Evolutionary conservation across 1,140 invertebrate genomes (phyloP), one percentile per base, ranked within the genome.

Genomic region (Pseudomyrmex pallidus): DNA sequence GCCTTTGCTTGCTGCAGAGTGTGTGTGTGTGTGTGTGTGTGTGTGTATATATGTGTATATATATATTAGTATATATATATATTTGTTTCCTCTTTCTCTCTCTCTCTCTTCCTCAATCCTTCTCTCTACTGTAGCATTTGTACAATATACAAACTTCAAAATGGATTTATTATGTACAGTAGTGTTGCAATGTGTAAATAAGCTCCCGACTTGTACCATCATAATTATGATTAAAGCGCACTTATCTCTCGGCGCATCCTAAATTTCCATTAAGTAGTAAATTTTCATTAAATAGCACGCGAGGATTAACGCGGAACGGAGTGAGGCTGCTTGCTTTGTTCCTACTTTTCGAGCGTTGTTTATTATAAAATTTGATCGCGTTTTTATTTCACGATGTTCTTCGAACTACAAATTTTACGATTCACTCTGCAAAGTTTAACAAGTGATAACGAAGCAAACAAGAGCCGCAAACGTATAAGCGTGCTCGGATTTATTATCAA

Each of bases 141-240:
- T 70, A 70, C 48, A 15, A 70, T 70, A 70, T 59, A 15, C 59
- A 50, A 35, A 48, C 59, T 59, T 0, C 35, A 80, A 80, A 80
- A 22, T 61, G 2, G n/a, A 80, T 80, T 80, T 80, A 61, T 72
- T 80, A 59, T 22, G 15, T 46, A 12, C 52, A 70, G 35, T 20
- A 48, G 20, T 68, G 17, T 78, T 70, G 48, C 67, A n/a, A 68
- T 22, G 2, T 12, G 12, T 80, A 80, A 70, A 80, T 78, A n/a
- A 61, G 8, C 54, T 20, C 46, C 10, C 67, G 22, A 70, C 12
- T 70, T 61, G 15, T 22, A 68, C 13, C 54, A 70, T 70, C 20
- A 7, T 78, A 78, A 78, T 78, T 25, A n/a, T 72, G 44, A 72
- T 80, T 80, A 80, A 22, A 72, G 44, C 44, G n/a, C 1, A 59